Conservation (phyloP, 1,140 invertebrate genomes). For the Microplitis demolitor region DNA sequence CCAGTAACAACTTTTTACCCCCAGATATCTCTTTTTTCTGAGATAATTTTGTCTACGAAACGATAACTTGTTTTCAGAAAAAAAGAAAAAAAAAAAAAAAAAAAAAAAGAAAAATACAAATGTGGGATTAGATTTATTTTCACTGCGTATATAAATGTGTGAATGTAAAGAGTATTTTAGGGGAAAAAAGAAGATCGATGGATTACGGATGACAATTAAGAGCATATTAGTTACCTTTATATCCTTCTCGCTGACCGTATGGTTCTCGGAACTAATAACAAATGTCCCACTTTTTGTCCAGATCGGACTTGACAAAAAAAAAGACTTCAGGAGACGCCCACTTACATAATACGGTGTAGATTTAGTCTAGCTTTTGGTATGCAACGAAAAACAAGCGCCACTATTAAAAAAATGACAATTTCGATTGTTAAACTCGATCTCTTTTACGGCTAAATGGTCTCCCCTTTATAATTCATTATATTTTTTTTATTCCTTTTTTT, state of each 20-base stretch:
- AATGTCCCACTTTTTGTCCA: conserved; percentile 35
- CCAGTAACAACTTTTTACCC: no score
- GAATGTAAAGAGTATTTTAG: background rate
- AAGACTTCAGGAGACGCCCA: conserved; percentile 42
- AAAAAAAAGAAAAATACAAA: no score
- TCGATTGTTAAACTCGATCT: background rate
- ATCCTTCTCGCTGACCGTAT: conserved; percentile 20
- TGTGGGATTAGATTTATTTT: no score
- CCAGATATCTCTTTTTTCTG: no score
- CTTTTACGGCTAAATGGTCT: background rate
- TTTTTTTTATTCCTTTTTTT: conserved; percentile 10
- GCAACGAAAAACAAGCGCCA: conserved; percentile 12
- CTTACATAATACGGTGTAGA: conserved; percentile 28
- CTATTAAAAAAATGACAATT: background rate
- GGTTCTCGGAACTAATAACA: conserved; percentile 32
- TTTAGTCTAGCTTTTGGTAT: conserved; percentile 8
- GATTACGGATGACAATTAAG: background rate
- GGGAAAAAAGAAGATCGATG: background rate
- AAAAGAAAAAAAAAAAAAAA: no score
- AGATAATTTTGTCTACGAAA: no score
- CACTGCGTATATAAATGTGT: no score
- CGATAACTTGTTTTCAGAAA: no score
- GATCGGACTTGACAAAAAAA: conserved; percentile 38
- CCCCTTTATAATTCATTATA: conserved; percentile 11
- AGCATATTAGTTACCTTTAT: background rate